Evolutionary conservation across 2,888 invertebrate genomes (phyloP).

Genomic region (Geophilus truncorum): DNA sequence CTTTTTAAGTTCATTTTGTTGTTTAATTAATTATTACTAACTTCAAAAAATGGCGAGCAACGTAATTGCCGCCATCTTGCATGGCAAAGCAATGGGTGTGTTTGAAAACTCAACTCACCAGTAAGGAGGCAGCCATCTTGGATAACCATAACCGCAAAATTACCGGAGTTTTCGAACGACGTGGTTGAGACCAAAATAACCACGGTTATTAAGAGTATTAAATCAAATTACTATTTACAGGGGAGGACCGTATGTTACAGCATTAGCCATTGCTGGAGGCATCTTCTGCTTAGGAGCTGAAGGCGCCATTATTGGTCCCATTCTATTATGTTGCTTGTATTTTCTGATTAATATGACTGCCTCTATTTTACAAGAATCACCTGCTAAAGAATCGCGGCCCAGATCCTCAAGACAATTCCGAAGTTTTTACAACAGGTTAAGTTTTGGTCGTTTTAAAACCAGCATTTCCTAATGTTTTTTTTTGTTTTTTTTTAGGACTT

Average conservation of each 20-base stretch:
- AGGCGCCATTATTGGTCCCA: slow-evolving; percentile 94
- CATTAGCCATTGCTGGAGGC: slow-evolving; percentile 94
- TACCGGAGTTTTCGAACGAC: too few relatives aligned
- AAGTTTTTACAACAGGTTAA: background rate
- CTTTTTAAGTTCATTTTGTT: too few relatives aligned
- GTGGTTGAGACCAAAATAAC: too few relatives aligned
- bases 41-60: too few relatives aligned
- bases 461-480: background rate
- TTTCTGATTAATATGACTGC: slow-evolving; percentile 75
- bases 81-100: too few relatives aligned
- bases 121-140: too few relatives aligned
- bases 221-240: too few relatives aligned
- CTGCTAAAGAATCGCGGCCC: slow-evolving; percentile 34
- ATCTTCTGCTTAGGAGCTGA: slow-evolving; percentile 95
- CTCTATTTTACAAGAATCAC: slow-evolving; percentile 40
- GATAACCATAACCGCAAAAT: too few relatives aligned
- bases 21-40: too few relatives aligned
- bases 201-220: too few relatives aligned
- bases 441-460: background rate
- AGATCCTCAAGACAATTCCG: background rate
- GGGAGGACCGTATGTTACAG: slow-evolving; percentile 94
- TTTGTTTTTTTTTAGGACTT: background rate
- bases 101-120: too few relatives aligned
- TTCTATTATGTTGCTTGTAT: slow-evolving; percentile 88
- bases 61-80: too few relatives aligned